phyloP scores from a whole-genome alignment of 2,797 vertebrate species.

The Eulemur mongoz region DNA sequence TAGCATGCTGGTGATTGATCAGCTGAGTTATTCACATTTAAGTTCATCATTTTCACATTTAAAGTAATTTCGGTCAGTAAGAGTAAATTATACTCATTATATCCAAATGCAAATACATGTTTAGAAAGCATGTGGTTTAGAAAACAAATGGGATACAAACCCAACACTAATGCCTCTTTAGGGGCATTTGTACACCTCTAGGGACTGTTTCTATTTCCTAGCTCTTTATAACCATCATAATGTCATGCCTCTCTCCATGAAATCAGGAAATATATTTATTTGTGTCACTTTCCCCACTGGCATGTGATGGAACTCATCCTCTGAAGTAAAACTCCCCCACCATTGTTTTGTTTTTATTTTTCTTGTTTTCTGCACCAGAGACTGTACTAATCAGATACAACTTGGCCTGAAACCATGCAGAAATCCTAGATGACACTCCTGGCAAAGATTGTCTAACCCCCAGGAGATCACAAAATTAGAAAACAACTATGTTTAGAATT shows the following conservation, averaged over 20 bases:
- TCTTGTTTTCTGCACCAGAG: background rate
- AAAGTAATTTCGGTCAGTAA: conserved; percentile 67
- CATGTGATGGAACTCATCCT: background rate
- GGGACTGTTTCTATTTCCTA: conserved; percentile 28
- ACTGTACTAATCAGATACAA: background rate
- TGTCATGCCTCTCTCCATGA: background rate
- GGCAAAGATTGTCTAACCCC: background rate
- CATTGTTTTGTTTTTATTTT: background rate
- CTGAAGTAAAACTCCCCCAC: background rate
- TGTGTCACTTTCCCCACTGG: background rate
- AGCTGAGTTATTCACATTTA: conserved; percentile 64
- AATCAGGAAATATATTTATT: conserved; percentile 7
- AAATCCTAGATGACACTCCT: background rate
- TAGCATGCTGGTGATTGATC: conserved; percentile 45
- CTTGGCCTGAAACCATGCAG: background rate
- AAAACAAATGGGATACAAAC: conserved; percentile 55
- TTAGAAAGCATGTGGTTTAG: conserved; percentile 66
- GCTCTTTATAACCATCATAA: background rate
- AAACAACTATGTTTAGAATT: background rate
- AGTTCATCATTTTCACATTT: conserved; percentile 70
- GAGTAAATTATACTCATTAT: conserved; percentile 68
- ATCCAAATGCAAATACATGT: conserved; percentile 55
- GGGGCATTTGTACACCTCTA: background rate
- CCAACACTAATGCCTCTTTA: background rate
- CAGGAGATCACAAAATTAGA: background rate